Base-by-base conservation (phyloP, 2,797 vertebrate species). In the Peromyscus aztecus region DNA sequence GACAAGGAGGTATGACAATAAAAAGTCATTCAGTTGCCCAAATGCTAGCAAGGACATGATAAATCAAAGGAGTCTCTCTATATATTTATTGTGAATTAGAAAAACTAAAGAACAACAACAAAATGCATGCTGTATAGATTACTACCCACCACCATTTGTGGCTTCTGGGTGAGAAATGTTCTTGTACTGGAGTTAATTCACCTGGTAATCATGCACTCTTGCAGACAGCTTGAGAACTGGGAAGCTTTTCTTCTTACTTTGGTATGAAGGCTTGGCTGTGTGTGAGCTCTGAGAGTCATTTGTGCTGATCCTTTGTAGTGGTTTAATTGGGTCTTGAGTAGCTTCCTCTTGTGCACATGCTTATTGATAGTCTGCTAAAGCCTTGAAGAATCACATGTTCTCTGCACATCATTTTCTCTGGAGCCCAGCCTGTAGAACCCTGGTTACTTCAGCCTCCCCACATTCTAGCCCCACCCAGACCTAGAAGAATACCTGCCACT, bases 41-140 rank as follows among this genome's bases (percentile, higher is more conserved):
- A 29, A 46, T 34, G 27, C 34, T 92, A 61, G 37, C 34, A 40
- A n/a, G 83, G 34, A 13, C 71, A 88, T 34, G 5, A 73, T 46
- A 91, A 55, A 46, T 37, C 34, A 84, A 80, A 89, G 16, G 76
- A 89, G 57, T 80, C 49, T 76, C n/a, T 52, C 17, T 88, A 59
- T 91, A 69, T 82, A 88, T 46, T 86, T 55, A 49, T 59, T 90
- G 52, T 90, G 1, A 57, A 94, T 49, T 24, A 73, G 40, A 92
- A 9, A 90, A 89, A 87, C 37, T 12, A 63, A 85, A 81, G 17
- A 52, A 52, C 34, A 23, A 57, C 34, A 76, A 27, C 63, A 65
- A 65, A 49, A 10, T 21, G 43, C 19, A 12, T 63, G 24, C n/a
- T 92, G 3, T 2, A 90, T 75, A 78, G 29, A 71, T 13, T 37